Percentiles rank a stretch among this genome's conserved stretches.
These are phyloP conservation scores for Prolemur simus DNA, from an alignment of 2,113 vertebrate species.

Conservation along the genomic window DNA sequence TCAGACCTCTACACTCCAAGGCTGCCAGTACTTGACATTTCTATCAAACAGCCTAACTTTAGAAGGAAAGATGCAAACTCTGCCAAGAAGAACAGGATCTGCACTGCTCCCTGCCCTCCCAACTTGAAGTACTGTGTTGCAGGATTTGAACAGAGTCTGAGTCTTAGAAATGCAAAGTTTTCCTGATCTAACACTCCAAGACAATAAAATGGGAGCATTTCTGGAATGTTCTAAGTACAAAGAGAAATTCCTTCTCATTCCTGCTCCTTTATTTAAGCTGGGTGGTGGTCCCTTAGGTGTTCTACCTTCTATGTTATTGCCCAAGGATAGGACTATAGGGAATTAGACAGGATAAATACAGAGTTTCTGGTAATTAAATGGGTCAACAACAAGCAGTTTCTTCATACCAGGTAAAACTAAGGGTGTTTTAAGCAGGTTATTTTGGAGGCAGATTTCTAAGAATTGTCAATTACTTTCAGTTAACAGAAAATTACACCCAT, in stretches of 20 bases:
- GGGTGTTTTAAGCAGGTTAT: constrained; percentile 13
- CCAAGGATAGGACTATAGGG: neutral
- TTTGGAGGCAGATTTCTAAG: constrained; percentile 66
- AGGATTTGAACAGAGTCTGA: no score
- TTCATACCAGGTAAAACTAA: constrained; percentile 34
- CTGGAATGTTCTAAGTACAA: no score
- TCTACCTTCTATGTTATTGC: no score
- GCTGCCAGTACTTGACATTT: neutral
- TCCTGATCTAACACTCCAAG: no score
- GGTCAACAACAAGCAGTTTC: constrained; percentile 35
- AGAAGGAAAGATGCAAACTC: neutral
- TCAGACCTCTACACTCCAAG: neutral
- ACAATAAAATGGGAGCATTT: no score
- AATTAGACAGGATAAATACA: neutral
- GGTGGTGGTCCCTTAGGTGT: no score
- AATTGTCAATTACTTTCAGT: constrained; percentile 60
- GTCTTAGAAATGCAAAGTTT: no score
- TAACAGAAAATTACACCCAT: constrained; percentile 72
- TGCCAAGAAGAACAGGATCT: neutral
- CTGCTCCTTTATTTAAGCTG: no score
- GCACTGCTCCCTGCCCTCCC: neutral
- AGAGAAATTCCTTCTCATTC: no score
- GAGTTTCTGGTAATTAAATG: constrained; percentile 14
- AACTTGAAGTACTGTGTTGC: no score
- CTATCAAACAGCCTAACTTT: neutral